phyloP scores from a whole-genome alignment of 2,888 invertebrate species.

The Epinotia ramella region DNA sequence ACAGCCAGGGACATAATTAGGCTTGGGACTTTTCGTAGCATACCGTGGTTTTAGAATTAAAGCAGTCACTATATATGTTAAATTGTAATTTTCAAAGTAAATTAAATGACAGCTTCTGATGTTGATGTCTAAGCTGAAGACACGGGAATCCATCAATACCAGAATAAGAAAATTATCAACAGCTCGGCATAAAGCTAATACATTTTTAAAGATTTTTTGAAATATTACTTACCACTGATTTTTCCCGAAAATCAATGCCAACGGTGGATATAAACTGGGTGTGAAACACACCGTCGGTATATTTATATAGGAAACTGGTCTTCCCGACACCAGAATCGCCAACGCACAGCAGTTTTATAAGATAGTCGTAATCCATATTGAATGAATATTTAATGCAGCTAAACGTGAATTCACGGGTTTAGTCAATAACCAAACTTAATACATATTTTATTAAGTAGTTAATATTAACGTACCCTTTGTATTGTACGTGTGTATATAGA shows the following conservation, averaged over 20 bases:
- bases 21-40: too few species aligned
- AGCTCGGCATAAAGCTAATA: too few species aligned
- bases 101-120: too few species aligned
- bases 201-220: background rate
- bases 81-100: too few species aligned
- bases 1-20: too few species aligned
- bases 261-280: constrained; percentile 98
- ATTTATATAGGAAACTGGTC: constrained; percentile 97
- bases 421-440: background rate
- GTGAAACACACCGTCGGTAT: constrained; percentile 96
- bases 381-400: constrained; percentile 35
- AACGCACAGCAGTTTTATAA: constrained; percentile 96
- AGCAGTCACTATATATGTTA: too few species aligned
- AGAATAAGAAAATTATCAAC: too few species aligned
- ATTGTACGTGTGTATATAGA: background rate
- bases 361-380: constrained; percentile 94
- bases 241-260: constrained; percentile 98
- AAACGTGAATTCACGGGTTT: background rate
- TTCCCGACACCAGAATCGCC: constrained; percentile 99
- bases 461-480: background rate
- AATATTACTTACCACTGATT: constrained; percentile 90
- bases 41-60: too few species aligned
- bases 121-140: too few species aligned
- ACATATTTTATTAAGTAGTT: constrained; percentile 1
- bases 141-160: too few species aligned